Evolutionary conservation across 2,888 invertebrate species (phyloP).

Genomic region (Chrysotoxum bicinctum): DNA sequence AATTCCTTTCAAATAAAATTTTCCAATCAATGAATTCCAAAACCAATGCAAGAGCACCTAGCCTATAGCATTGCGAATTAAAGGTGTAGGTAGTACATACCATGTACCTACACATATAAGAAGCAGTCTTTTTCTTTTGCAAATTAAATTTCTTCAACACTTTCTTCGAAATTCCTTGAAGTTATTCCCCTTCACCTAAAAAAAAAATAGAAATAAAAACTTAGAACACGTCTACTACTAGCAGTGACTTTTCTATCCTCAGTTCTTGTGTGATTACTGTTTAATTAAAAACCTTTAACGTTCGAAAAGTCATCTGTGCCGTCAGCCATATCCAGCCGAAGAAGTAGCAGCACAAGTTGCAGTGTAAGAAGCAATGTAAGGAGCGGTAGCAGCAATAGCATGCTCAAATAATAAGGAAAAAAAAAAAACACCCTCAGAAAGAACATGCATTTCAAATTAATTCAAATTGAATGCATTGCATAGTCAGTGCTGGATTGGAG

Average conservation of each 20-base stretch:
- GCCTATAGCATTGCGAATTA: neutral
- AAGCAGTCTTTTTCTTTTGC: neutral
- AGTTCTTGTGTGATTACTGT: slow-evolving; percentile 56
- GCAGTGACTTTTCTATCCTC: slow-evolving; percentile 30
- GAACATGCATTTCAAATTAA: slow-evolving; percentile 66
- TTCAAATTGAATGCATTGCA: slow-evolving; percentile 61
- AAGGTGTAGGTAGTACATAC: neutral
- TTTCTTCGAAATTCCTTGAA: slow-evolving; percentile 22
- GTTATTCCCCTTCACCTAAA: neutral
- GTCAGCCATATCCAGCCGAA: slow-evolving; percentile 26
- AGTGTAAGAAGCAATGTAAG: neutral
- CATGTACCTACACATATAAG: no score
- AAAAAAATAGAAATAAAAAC: slow-evolving; percentile 13
- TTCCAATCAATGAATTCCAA: slow-evolving; percentile 20
- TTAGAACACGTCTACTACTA: slow-evolving; percentile 19
- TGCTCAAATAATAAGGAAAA: slow-evolving; percentile 27
- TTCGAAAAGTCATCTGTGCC: slow-evolving; percentile 66
- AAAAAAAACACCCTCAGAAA: slow-evolving; percentile 26
- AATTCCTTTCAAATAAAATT: neutral
- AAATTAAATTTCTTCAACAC: slow-evolving; percentile 43
- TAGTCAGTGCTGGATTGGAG: neutral
- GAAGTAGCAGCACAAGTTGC: slow-evolving; percentile 9
- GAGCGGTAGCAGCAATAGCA: slow-evolving; percentile 7
- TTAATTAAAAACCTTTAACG: slow-evolving; percentile 70
- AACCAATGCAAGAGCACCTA: neutral